Evolutionary conservation across 2,113 vertebrate genomes (phyloP), one percentile per base, ranked within the genome.

Genomic region (Mellivora capensis): DNA sequence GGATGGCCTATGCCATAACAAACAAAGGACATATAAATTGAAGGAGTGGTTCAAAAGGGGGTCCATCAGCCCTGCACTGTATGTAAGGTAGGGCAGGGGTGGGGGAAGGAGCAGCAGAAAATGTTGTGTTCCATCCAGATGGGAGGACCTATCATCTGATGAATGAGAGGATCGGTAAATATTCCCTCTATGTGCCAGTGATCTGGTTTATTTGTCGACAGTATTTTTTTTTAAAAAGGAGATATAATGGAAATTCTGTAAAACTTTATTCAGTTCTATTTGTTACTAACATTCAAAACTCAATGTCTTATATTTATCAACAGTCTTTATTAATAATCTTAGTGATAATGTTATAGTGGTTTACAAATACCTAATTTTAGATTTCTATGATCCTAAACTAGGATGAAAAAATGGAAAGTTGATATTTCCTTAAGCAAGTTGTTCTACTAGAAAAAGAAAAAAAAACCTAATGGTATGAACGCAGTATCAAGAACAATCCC

Each of bases 321-420:
- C 42, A 91, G 86, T 79, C 21, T 85, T 94, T 93, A 79, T 90
- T 83, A 95, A 90, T 93, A 81, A 91, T n/a, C 77, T 93, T n/a
- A n/a, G 47, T 83, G 31, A 31, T 90, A 29, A 95, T 71, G 8
- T 31, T 74, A 34, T 6, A 77, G 47, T 77, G 27, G 71, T 74
- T 94, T 71, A 93, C 2, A 85, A 96, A 76, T 85, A 61, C 4
- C 76, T 39, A 3, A 71, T 87, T 95, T 94, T 93, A 90, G 80
- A 87, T 10, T 57, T 96, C 47, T 87, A 64, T 25, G 93, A 76
- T 59, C 23, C 93, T 90, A 93, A 87, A 87, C 49, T 90, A 92
- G 90, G 69, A 85, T 52, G 42, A 90, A 69, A 96, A 82, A 31
- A 44, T 11, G 93, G 42, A 20, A 95, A 13, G 21, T 2, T 87